Evolutionary conservation across 2,113 vertebrate species (phyloP).

Genomic region (Lasiurus borealis): DNA sequence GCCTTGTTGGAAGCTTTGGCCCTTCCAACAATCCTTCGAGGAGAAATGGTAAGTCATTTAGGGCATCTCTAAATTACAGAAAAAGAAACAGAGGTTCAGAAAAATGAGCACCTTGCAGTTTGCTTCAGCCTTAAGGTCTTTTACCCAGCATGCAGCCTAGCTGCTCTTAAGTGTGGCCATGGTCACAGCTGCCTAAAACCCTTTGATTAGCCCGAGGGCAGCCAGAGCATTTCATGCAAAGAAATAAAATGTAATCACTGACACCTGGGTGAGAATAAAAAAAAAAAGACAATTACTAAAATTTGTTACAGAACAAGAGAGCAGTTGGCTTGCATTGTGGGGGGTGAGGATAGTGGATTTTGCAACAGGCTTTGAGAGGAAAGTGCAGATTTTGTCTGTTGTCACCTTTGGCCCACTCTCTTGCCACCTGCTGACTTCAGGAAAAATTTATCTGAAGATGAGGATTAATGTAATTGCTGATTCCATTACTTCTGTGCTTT

Average conservation of each 20-base stretch:
- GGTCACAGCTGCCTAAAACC: not conserved
- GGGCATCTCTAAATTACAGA: not conserved
- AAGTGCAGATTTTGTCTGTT: constrained; percentile 75
- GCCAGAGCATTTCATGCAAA: not conserved
- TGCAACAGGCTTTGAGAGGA: constrained; percentile 72
- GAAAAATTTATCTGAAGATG: constrained; percentile 84
- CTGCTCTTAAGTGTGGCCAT: rapidly evolving
- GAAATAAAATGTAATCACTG: not conserved
- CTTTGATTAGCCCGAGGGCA: not conserved
- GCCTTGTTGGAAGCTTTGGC: not conserved
- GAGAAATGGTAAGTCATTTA: not conserved
- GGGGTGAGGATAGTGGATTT: constrained; percentile 50
- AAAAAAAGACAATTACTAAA: not conserved
- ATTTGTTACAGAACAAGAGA: not conserved
- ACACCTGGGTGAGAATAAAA: constrained; percentile 36
- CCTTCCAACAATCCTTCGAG: not conserved
- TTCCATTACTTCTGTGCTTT: constrained; percentile 82
- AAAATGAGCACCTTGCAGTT: not conserved
- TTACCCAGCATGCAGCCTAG: rapidly evolving
- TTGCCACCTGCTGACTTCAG: constrained; percentile 84
- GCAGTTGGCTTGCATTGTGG: not conserved
- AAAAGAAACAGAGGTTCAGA: not conserved
- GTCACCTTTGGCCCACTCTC: constrained; percentile 84
- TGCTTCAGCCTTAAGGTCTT: not conserved
- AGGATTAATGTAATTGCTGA: constrained; percentile 87